Percentiles rank a stretch among this genome's conserved stretches.
phyloP scores from a whole-genome alignment of 2,113 vertebrate species.

The Aythya baeri region DNA sequence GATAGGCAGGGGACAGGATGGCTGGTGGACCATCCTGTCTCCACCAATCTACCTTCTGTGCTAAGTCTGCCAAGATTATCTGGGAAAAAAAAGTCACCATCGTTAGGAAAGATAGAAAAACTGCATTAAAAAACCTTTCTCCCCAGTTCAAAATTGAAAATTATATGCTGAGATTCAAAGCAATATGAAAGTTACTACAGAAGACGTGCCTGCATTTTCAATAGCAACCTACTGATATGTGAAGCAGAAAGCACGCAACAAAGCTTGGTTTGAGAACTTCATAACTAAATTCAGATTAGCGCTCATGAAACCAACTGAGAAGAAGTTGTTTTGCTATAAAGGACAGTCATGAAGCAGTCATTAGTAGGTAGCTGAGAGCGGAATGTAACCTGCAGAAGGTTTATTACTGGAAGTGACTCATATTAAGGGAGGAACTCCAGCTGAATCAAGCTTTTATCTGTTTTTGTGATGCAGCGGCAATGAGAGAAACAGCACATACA shows the following conservation, averaged over 20 bases:
- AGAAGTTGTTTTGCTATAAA: background rate
- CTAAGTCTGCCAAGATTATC: background rate
- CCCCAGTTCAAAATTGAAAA: background rate
- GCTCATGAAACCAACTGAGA: background rate
- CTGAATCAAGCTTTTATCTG: background rate
- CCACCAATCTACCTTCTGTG: background rate
- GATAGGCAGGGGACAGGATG: too few species aligned
- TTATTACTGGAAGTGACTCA: conserved; percentile 16
- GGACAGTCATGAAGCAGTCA: background rate
- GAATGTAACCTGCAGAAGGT: background rate
- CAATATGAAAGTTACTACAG: background rate
- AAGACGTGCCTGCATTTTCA: background rate
- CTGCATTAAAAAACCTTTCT: too few species aligned
- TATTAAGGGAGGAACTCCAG: background rate
- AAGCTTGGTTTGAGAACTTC: background rate
- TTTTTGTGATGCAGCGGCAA: background rate
- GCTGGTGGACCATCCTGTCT: background rate
- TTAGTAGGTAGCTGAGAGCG: background rate
- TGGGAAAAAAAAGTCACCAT: background rate
- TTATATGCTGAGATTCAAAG: background rate
- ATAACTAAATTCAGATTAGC: background rate
- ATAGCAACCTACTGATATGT: background rate
- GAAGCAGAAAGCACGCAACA: background rate
- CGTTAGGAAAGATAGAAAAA: background rate
- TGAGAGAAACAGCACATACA: background rate